A percentile compares a stretch with the other conserved stretches of the same genome.
phyloP scores from a whole-genome alignment of 1,140 invertebrate species.

The Teleogryllus occipitalis region DNA sequence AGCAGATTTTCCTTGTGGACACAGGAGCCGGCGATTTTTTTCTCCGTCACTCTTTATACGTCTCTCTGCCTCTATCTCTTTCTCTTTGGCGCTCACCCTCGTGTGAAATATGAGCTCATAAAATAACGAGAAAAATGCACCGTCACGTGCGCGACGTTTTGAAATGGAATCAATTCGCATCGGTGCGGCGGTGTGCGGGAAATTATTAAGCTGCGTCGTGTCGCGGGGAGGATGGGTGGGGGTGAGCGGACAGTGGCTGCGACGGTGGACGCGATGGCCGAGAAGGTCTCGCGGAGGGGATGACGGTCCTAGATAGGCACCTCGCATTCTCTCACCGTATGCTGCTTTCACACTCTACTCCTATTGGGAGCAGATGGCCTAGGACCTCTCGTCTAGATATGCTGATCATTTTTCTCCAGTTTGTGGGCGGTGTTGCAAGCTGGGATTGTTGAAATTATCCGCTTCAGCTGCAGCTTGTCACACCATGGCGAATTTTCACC shows the following conservation, averaged over 20 bases:
- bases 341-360: too few species aligned
- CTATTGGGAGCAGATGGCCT: not conserved
- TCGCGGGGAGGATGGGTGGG: too few species aligned
- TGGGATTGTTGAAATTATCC: too few species aligned
- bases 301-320: not conserved
- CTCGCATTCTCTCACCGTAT: not conserved
- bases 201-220: not conserved
- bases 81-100: not conserved
- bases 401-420: too few species aligned
- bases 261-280: not conserved
- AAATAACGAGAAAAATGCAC: conserved; percentile 5
- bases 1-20: conserved; percentile 3
- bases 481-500: too few species aligned
- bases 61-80: not conserved
- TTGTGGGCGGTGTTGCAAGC: too few species aligned
- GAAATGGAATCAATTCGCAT: conserved; percentile 1
- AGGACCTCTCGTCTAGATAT: not conserved
- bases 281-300: not conserved
- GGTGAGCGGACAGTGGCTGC: not conserved
- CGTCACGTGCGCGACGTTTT: not conserved
- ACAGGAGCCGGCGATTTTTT: not conserved
- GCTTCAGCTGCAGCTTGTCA: too few species aligned
- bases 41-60: not conserved
- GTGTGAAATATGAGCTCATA: not conserved
- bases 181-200: not conserved